These are phyloP conservation scores for Deroplatys truncata DNA, from an alignment of 2,888 invertebrate species.

Conservation along the genomic window DNA sequence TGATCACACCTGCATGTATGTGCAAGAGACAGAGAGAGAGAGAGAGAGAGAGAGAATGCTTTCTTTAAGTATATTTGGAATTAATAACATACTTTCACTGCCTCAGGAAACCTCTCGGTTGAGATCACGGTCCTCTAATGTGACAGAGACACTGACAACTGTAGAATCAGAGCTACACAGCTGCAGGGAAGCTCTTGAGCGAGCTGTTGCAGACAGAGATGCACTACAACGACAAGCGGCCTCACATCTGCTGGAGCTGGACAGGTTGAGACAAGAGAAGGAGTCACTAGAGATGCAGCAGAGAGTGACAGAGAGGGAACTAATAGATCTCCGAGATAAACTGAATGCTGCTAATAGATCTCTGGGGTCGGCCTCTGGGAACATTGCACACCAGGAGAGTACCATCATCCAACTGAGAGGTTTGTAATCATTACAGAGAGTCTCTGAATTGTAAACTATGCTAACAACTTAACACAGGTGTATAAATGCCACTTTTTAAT, in stretches of 20 bases:
- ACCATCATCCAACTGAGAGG: constrained; percentile 65
- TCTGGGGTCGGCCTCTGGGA: constrained; percentile 62
- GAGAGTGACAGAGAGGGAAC: constrained; percentile 68
- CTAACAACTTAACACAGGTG: too few relatives aligned
- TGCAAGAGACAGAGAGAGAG: too few relatives aligned
- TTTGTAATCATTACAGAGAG: constrained; percentile 37
- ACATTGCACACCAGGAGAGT: constrained; percentile 65
- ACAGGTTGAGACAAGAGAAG: constrained; percentile 71
- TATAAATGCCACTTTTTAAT: too few relatives aligned
- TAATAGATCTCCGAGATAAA: constrained; percentile 64
- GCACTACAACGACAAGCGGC: constrained; percentile 69
- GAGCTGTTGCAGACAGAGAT: constrained; percentile 65
- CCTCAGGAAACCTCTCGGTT: constrained; percentile 54
- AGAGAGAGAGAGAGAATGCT: too few relatives aligned
- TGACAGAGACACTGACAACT: constrained; percentile 55
- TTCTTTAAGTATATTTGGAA: too few relatives aligned
- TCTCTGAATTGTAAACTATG: background rate
- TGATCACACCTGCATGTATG: too few relatives aligned
- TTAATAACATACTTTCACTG: background rate
- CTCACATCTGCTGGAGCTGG: constrained; percentile 65
- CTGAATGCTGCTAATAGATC: constrained; percentile 59
- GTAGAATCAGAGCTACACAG: constrained; percentile 63
- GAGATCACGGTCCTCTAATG: constrained; percentile 51
- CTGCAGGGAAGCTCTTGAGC: constrained; percentile 62
- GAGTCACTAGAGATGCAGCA: constrained; percentile 70